Conservation (phyloP, 2,797 vertebrate genomes). For the Gymnodraco acuticeps region DNA sequence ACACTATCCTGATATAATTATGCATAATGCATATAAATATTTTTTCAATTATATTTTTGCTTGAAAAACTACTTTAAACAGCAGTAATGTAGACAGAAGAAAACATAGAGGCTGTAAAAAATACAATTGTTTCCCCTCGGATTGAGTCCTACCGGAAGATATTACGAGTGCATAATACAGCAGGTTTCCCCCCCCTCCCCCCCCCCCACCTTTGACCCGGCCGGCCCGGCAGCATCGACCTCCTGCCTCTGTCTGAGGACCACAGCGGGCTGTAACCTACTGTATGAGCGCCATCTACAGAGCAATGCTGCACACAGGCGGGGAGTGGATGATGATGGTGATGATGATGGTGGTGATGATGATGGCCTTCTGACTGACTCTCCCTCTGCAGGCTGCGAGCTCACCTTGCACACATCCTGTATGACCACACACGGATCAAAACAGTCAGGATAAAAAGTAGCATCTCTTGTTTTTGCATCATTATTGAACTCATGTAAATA, state of each 20-base stretch:
- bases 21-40: neutral
- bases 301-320: constrained; percentile 59
- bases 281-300: constrained; percentile 95
- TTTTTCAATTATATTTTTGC: neutral
- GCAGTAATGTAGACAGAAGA: neutral
- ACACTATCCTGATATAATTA: neutral
- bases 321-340: constrained; percentile 29
- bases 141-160: constrained; percentile 60
- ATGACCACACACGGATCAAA: constrained; percentile 24
- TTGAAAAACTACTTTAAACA: neutral
- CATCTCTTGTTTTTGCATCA: neutral
- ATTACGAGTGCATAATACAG: constrained; percentile 60
- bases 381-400: constrained; percentile 46
- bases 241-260: constrained; percentile 18
- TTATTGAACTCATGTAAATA: neutral
- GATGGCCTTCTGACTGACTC: constrained; percentile 60
- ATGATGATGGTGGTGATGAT: constrained; percentile 40
- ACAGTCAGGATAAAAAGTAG: neutral
- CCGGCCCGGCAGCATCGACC: constrained; percentile 42
- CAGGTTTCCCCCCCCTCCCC: constrained; percentile 39
- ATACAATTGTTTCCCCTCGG: constrained; percentile 37
- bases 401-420: constrained; percentile 45
- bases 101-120: neutral
- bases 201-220: constrained; percentile 74
- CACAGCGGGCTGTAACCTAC: constrained; percentile 78